Base-by-base conservation (phyloP, 2,888 invertebrate species). In the Acanthococcus lagerstroemiae region DNA sequence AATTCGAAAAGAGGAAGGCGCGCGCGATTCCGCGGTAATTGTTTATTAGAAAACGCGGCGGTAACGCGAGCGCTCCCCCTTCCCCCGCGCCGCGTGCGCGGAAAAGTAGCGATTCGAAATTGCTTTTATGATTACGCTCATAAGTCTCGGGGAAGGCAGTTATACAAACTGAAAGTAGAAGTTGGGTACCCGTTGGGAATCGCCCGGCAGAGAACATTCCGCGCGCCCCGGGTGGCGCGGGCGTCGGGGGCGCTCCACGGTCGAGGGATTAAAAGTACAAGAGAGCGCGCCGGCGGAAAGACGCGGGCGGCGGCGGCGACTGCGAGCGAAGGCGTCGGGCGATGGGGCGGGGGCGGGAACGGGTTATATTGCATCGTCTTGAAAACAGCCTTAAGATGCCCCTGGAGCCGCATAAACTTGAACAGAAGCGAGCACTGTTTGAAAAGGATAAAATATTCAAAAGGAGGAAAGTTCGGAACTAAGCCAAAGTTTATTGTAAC, bases 371-470 rank as follows among this genome's bases (percentile, higher is more conserved):
- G 61, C 61, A 54, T 61, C 61, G 61, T 61, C 61, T 61, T 61
- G 52, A 61, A 61, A 61, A 61, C 61, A 61, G 61, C 61, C 61
- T 61, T 61, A 61, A 61, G 61, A 61, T 61, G 54, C 61, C 61
- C 61, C 61, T 50, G 61, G 61, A 50, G 61, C 50, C 61, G 61
- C 61, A 61, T 61, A 61, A 61, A 61, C 61, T 61, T 61, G 61
- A 61, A 61, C 61, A 50, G 37, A 61, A 50, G 60, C 48, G 60
- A 50, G 60, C 60, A 30, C 26, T 48, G 52, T 50, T 48, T 27
- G 50, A 52, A 50, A 61, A 61, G 61, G 50, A 61, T 61, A 61
- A 61, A 61, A 61, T 61, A 61, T 61, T 61, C 61, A 61, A 61
- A 61, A 61, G 61, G 50, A 61, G 61, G 50, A 30, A 61, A 61